These are phyloP conservation scores for Drosophila atripex DNA, from an alignment of 2,888 invertebrate species.

Conservation along the genomic window DNA sequence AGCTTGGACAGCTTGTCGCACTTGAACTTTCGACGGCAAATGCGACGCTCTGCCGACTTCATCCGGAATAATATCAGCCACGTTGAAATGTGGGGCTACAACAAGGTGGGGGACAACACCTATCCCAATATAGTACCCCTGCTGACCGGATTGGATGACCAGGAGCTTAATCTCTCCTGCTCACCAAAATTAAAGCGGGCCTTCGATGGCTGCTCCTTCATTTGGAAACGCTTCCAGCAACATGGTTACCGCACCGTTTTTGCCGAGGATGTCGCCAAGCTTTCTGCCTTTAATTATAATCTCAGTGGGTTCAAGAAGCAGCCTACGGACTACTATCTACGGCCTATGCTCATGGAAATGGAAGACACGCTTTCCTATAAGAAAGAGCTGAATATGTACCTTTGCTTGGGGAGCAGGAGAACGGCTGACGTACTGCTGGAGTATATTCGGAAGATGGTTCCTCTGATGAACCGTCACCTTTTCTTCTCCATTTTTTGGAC, in stretches of 20 bases:
- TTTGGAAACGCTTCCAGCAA: conserved; percentile 92
- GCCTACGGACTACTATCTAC: conserved; percentile 94
- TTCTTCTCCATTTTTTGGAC: conserved; percentile 95
- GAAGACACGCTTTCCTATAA: conserved; percentile 88
- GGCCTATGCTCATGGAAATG: conserved; percentile 89
- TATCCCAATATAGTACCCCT: conserved; percentile 95
- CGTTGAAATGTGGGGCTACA: conserved; percentile 93
- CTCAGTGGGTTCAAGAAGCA: conserved; percentile 90
- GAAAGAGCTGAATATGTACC: conserved; percentile 66
- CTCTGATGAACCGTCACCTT: conserved; percentile 85
- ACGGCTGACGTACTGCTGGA: conserved; percentile 89
- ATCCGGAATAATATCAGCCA: conserved; percentile 84
- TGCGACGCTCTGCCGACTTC: conserved; percentile 88
- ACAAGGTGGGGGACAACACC: conserved; percentile 97
- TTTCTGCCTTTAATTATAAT: conserved; percentile 92
- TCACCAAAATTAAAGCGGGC: conserved; percentile 85
- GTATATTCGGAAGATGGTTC: conserved; percentile 88
- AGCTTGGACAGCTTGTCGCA: conserved; percentile 95
- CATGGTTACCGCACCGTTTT: conserved; percentile 91
- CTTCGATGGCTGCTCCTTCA: conserved; percentile 92
- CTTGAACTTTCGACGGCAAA: conserved; percentile 92
- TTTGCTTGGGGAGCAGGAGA: conserved; percentile 84
- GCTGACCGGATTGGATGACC: conserved; percentile 88
- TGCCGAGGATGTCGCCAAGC: conserved; percentile 91
- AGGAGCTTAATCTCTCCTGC: conserved; percentile 87